A percentile compares a stretch with the other conserved stretches of the same genome.
Conservation (phyloP, 2,797 vertebrate genomes). For the Cynodonichthys magdalenae region DNA sequence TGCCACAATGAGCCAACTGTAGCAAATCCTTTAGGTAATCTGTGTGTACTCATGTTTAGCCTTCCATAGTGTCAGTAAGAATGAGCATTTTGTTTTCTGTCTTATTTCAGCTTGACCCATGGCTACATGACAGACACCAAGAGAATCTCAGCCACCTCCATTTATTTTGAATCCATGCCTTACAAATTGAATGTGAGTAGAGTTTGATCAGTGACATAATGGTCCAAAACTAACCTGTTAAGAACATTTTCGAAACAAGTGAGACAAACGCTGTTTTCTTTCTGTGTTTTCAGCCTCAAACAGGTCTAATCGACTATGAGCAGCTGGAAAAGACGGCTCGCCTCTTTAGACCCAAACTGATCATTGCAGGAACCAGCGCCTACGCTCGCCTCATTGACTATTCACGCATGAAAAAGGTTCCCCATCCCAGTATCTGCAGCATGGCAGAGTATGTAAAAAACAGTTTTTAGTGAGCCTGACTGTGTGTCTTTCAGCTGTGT, state of each 20-base stretch:
- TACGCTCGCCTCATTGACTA: constrained; percentile 89
- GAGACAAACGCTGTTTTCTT: neutral
- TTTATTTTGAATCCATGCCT: constrained; percentile 96
- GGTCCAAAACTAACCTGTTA: neutral
- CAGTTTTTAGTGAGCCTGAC: neutral
- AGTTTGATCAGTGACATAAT: neutral
- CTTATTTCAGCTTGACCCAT: constrained; percentile 85
- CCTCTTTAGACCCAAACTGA: constrained; percentile 84
- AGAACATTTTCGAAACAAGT: neutral
- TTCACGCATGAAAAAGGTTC: constrained; percentile 82
- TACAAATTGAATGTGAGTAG: constrained; percentile 92
- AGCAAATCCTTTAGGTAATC: neutral
- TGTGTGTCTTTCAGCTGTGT: constrained; percentile 79
- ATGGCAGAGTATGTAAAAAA: too few relatives aligned
- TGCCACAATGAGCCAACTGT: neutral
- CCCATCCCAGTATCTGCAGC: too few relatives aligned
- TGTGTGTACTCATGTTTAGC: neutral
- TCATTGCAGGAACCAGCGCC: constrained; percentile 88
- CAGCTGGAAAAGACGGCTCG: constrained; percentile 82
- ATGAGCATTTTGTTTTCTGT: too few relatives aligned
- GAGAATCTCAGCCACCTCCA: constrained; percentile 91
- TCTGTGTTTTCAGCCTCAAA: constrained; percentile 39
- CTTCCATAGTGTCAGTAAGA: too few relatives aligned
- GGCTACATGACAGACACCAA: constrained; percentile 92
- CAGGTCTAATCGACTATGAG: constrained; percentile 86